Base-by-base conservation (phyloP, 2,797 vertebrate species). In the Hydrolagus colliei region DNA sequence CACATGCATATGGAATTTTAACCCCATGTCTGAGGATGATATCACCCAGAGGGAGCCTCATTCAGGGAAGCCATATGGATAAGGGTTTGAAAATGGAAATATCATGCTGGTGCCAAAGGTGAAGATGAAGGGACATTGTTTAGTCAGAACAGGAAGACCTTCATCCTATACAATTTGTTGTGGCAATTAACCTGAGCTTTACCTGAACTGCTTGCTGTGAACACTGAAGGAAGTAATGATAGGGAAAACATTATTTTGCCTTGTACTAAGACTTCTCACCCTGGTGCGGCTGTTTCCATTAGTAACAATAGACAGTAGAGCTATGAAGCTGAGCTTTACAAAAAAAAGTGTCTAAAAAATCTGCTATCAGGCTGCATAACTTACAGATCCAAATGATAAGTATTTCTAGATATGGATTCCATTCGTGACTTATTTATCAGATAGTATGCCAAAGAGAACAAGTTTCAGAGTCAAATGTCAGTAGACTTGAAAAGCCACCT, bases 341-440 rank as follows among this genome's bases (percentile, higher is more conserved):
- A 84, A 74, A n/a, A 35, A 16, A 52, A 2, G 71, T 41, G 79
- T 7, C 16, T 52, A 52, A 65, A 2, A 63, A 65, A 65, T 27
- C 77, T 65, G 77, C 27, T n/a, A 82, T 68, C 63, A 82, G 11
- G 9, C 65, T 84, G 79, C 65, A 71, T 6, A 84, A 84, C 52
- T 52, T 32, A 68, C 59, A 79, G 59, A 79, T 79, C n/a, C 14
- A 79, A 82, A 41, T 35, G 32, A 52, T 52, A 52, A 52, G 41
- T 52, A 6, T 3, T 52, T 52, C 41, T 52, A 52, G 41, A 52
- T 52, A 52, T 82, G 16, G 10, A 71, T 41, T 84, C 41, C 65
- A 16, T 71, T 20, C 41, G 32, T 9, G 18, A 18, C 4, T 13
- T 71, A 41, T 20, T 84, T 41, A 71, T 20, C 16, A 71, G 79